These are phyloP conservation scores for Thymelicus acteon DNA, from an alignment of 2,888 invertebrate genomes.

Conservation along the genomic window DNA sequence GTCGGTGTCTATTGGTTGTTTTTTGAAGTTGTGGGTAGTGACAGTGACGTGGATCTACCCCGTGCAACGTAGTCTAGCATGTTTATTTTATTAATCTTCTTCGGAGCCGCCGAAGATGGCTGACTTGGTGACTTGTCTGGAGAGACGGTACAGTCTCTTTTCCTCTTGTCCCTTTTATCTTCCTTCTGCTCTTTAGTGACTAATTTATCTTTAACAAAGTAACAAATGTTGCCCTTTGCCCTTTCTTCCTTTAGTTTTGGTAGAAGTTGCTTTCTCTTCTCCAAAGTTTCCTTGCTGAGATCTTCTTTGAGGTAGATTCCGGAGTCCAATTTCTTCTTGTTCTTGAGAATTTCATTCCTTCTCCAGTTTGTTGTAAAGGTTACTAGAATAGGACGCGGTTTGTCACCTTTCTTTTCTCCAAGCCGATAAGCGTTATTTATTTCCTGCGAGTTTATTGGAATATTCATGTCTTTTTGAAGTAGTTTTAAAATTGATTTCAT, in stretches of 20 bases:
- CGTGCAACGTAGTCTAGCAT: constrained; percentile 13
- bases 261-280: constrained; percentile 40
- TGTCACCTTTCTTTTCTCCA: constrained; percentile 15
- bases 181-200: constrained; percentile 26
- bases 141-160: constrained; percentile 18
- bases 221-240: constrained; percentile 33
- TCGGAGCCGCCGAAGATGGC: not conserved
- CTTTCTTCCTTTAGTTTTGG: constrained; percentile 35
- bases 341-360: constrained; percentile 19
- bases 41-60: constrained; percentile 10
- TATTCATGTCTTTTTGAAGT: constrained; percentile 6
- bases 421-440: constrained; percentile 27
- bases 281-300: constrained; percentile 34
- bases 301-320: constrained; percentile 33
- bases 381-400: constrained; percentile 29
- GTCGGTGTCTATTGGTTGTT: constrained; percentile 15
- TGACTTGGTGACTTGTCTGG: constrained; percentile 19
- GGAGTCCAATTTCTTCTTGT: constrained; percentile 15
- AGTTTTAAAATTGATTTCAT: constrained; percentile 1
- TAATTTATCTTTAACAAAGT: constrained; percentile 20
- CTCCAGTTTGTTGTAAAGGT: constrained; percentile 31
- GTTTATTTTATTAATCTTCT: constrained; percentile 17
- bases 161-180: constrained; percentile 26
- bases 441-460: constrained; percentile 1
- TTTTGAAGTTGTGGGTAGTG: constrained; percentile 8